phyloP scores from a whole-genome alignment of 2,888 invertebrate genomes.

The Orthosia gracilis region DNA sequence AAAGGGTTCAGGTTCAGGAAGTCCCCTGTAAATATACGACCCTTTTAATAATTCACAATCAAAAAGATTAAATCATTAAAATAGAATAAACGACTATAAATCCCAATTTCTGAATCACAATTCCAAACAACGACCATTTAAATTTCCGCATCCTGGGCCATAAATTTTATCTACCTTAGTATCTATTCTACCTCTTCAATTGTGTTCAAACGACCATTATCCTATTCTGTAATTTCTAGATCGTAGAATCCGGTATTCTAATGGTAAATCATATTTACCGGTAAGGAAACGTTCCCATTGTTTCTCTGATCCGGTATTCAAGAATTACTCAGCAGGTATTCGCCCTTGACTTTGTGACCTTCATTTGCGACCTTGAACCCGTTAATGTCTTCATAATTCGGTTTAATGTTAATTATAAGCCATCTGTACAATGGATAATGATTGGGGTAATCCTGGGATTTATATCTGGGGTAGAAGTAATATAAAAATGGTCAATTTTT shows the following conservation, averaged over 20 bases:
- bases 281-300: constrained; percentile 35
- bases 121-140: constrained; percentile 25
- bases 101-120: constrained; percentile 11
- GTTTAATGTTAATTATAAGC: constrained; percentile 36
- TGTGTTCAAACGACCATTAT: constrained; percentile 34
- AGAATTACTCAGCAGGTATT: constrained; percentile 31
- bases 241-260: constrained; percentile 22
- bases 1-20: constrained; percentile 1
- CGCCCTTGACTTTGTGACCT: constrained; percentile 38
- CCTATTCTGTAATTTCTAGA: constrained; percentile 43
- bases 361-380: constrained; percentile 44
- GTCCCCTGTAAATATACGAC: neutral
- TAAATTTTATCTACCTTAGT: constrained; percentile 38
- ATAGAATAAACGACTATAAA: constrained; percentile 20
- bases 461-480: constrained; percentile 8
- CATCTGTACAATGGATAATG: constrained; percentile 38
- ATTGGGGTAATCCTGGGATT: constrained; percentile 25
- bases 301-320: constrained; percentile 29
- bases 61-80: constrained; percentile 18
- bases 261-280: constrained; percentile 45
- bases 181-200: constrained; percentile 38
- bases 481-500: neutral
- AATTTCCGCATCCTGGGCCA: constrained; percentile 14
- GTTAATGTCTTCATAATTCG: constrained; percentile 43
- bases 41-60: constrained; percentile 23